These are phyloP conservation scores for Parelbella ahira DNA, from an alignment of 2,888 invertebrate species.

Conservation along the genomic window DNA sequence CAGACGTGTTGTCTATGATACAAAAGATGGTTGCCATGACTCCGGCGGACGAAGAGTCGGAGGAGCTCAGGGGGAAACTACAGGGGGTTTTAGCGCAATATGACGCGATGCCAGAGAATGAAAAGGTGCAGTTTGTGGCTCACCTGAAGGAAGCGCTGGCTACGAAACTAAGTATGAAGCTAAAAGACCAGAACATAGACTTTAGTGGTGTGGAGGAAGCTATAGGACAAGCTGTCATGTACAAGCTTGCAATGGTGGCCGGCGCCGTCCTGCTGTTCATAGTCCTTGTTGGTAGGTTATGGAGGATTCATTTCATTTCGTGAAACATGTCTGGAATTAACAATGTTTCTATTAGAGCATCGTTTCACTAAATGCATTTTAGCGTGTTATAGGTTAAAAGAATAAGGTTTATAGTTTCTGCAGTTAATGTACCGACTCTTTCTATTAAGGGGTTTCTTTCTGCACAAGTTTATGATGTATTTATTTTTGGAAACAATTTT, in stretches of 20 bases:
- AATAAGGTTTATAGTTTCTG: no score
- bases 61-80: conserved; percentile 48
- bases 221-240: conserved; percentile 47
- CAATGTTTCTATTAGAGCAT: no score
- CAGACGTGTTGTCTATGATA: conserved; percentile 54
- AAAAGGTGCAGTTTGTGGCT: conserved; percentile 50
- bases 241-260: conserved; percentile 47
- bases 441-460: no score
- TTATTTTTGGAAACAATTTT: no score
- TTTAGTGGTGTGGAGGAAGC: conserved; percentile 52
- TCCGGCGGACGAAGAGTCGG: conserved; percentile 53
- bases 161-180: conserved; percentile 45
- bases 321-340: no score
- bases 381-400: no score
- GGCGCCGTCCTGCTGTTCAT: conserved; percentile 49
- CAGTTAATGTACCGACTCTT: no score
- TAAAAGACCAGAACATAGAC: conserved; percentile 46
- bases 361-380: no score
- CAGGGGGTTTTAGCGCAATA: conserved; percentile 50
- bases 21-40: conserved; percentile 53
- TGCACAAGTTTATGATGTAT: no score
- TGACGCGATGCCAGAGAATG: conserved; percentile 48
- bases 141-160: conserved; percentile 58
- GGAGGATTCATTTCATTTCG: no score
- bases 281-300: conserved; percentile 53